phyloP scores from a whole-genome alignment of 2,113 vertebrate species.

The Dicerorhinus sumatrensis region DNA sequence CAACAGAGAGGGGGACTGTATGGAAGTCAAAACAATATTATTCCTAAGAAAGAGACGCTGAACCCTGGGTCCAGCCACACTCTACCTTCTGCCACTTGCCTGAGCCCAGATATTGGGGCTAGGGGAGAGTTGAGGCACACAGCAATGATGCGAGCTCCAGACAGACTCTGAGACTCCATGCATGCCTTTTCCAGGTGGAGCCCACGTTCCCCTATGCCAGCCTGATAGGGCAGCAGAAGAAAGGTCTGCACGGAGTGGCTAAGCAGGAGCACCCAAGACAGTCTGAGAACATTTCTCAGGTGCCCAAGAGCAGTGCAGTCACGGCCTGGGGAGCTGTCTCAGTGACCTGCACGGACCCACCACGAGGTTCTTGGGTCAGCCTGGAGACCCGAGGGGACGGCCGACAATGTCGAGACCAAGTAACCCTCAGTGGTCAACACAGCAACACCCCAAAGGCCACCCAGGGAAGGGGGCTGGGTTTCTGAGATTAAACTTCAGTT shows the following conservation, averaged over 20 bases:
- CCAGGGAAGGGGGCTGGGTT: background rate
- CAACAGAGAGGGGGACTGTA: background rate
- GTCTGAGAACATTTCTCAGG: background rate
- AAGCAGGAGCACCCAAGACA: background rate
- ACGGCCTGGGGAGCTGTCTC: accelerated
- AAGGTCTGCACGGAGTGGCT: background rate
- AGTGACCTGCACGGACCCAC: background rate
- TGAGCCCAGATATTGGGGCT: too few relatives aligned
- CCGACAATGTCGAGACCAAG: too few relatives aligned
- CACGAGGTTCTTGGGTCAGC: accelerated
- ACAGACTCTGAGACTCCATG: background rate
- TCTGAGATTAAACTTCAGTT: background rate
- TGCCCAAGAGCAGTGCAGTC: background rate
- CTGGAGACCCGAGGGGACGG: background rate
- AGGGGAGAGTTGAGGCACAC: background rate
- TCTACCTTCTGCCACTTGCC: background rate
- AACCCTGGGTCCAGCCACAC: too few relatives aligned
- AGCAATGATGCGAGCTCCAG: background rate
- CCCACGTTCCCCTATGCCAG: background rate
- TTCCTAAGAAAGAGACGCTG: background rate
- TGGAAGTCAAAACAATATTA: background rate
- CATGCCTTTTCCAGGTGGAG: background rate
- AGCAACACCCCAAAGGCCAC: background rate
- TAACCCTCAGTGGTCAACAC: background rate
- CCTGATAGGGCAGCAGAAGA: background rate